These are phyloP conservation scores for Pygoscelis antarcticus DNA, from an alignment of 2,113 vertebrate species.

Conservation along the genomic window DNA sequence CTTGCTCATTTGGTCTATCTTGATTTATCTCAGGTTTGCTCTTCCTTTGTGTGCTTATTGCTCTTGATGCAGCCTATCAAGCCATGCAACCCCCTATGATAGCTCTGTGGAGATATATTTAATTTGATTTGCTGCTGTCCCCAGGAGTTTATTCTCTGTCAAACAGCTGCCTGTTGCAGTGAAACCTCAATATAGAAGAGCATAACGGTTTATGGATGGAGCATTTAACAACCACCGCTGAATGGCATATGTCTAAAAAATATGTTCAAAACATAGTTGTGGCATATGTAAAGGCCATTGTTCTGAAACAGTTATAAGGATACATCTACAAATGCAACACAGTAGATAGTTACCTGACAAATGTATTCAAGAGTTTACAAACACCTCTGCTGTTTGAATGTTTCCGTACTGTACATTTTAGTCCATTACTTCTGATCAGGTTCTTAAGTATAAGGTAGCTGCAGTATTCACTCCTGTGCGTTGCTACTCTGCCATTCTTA, in stretches of 20 bases:
- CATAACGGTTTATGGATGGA: constrained; percentile 47
- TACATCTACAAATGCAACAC: background rate
- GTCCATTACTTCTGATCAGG: background rate
- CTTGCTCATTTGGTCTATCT: constrained; percentile 41
- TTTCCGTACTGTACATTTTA: background rate
- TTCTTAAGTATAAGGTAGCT: background rate
- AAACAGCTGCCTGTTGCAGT: constrained; percentile 58
- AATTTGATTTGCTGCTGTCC: constrained; percentile 66
- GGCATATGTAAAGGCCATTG: background rate
- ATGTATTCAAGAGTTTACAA: background rate
- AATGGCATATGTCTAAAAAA: constrained; percentile 50
- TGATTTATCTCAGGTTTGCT: constrained; percentile 59
- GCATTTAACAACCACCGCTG: constrained; percentile 37
- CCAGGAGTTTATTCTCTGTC: constrained; percentile 56
- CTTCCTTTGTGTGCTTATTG: constrained; percentile 47
- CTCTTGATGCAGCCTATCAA: constrained; percentile 45
- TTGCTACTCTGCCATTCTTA: background rate
- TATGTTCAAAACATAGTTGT: background rate
- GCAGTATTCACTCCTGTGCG: background rate
- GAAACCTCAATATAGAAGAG: background rate
- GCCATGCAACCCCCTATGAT: constrained; percentile 18
- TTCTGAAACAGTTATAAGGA: background rate
- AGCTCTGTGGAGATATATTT: constrained; percentile 60
- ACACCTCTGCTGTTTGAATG: background rate
- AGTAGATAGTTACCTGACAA: background rate